Conservation (phyloP, 2,113 vertebrate genomes). For the Machaerirhynchus nigripectus region DNA sequence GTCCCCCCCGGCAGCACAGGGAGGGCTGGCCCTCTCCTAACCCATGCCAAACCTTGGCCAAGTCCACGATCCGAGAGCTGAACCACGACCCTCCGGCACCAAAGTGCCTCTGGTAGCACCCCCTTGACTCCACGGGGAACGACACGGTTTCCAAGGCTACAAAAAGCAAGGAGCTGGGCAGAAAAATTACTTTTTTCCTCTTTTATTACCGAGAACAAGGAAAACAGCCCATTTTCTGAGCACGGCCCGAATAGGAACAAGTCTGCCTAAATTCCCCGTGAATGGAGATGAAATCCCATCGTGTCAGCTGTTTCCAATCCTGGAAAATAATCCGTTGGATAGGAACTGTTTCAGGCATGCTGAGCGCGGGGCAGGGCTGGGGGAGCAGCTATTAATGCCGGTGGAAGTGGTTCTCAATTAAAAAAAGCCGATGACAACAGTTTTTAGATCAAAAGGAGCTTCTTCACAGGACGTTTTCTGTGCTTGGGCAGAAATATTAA, state of each 20-base stretch:
- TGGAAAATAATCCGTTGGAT: background rate
- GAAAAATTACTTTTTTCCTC: background rate
- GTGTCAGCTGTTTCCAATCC: background rate
- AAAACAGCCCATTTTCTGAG: background rate
- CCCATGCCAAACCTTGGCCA: background rate
- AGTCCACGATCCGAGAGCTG: background rate
- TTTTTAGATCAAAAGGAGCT: conserved; percentile 9
- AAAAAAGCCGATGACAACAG: background rate
- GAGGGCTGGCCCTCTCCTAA: background rate
- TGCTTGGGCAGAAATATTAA: background rate
- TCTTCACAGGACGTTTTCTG: background rate
- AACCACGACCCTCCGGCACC: background rate
- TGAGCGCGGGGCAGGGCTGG: background rate
- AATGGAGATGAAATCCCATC: background rate
- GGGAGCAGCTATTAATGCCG: background rate
- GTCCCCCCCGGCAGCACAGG: fast-evolving
- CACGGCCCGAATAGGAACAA: background rate
- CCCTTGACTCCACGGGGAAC: fast-evolving
- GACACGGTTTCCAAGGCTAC: background rate
- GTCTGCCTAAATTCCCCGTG: background rate
- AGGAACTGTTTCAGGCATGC: background rate
- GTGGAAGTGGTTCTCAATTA: background rate
- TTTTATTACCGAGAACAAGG: background rate
- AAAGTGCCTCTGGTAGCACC: background rate
- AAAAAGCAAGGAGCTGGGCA: background rate